A percentile compares a stretch with the other conserved stretches of the same genome.
Evolutionary conservation across 2,797 vertebrate species (phyloP).

Genomic region (Thaleichthys pacificus): DNA sequence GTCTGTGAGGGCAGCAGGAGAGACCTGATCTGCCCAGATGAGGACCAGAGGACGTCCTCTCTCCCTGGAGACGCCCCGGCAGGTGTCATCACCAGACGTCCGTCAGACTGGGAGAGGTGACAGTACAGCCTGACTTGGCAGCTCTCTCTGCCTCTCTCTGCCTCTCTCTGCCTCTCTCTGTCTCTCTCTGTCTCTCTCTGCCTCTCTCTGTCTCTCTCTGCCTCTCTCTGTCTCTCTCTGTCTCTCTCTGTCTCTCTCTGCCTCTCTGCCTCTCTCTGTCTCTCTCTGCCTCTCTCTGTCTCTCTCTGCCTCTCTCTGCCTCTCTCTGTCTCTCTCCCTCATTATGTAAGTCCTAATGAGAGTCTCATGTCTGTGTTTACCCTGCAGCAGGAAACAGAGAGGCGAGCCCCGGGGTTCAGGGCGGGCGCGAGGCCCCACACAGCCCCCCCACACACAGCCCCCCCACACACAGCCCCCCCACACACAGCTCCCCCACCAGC

Average conservation of each 20-base stretch:
- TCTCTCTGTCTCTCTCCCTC: constrained; percentile 6
- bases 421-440: constrained; percentile 59
- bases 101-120: constrained; percentile 71
- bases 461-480: constrained; percentile 37
- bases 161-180: neutral
- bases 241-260: neutral
- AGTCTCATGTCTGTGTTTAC: constrained; percentile 65
- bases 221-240: neutral
- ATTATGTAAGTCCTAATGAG: constrained; percentile 67
- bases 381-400: constrained; percentile 64
- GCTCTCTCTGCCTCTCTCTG: neutral
- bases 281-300: too few relatives aligned
- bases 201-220: neutral
- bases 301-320: neutral
- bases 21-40: constrained; percentile 42
- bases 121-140: constrained; percentile 34
- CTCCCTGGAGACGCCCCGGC: constrained; percentile 43
- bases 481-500: constrained; percentile 70
- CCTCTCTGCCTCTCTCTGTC: neutral
- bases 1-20: constrained; percentile 20
- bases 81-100: constrained; percentile 63
- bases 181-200: neutral
- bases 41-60: constrained; percentile 54
- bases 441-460: constrained; percentile 62
- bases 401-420: constrained; percentile 50